Percentiles rank a stretch among this genome's conserved stretches.
These are phyloP conservation scores for Drosophila serrata DNA, from an alignment of 1,140 invertebrate genomes.

Conservation along the genomic window DNA sequence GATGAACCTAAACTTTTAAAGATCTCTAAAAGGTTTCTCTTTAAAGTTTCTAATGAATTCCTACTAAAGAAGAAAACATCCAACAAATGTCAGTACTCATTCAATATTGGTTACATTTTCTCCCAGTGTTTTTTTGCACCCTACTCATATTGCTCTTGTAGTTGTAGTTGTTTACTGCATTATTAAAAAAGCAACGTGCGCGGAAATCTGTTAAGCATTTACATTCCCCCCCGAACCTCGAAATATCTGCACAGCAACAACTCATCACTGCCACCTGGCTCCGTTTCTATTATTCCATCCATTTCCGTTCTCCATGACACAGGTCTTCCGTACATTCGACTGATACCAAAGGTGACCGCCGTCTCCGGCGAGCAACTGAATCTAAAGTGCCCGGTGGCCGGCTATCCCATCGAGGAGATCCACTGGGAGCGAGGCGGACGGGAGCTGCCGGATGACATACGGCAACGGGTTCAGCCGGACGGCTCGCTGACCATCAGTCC, in stretches of 20 bases:
- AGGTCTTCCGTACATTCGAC: constrained; percentile 94
- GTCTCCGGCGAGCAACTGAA: constrained; percentile 92
- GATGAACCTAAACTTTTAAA: too few species aligned
- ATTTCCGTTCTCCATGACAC: constrained; percentile 16
- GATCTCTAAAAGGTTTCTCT: too few species aligned
- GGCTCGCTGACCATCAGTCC: constrained; percentile 91
- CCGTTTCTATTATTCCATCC: neutral
- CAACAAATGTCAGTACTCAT: too few species aligned
- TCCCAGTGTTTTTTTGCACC: constrained; percentile 1
- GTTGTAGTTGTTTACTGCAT: constrained; percentile 64
- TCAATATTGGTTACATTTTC: neutral
- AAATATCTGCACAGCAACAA: neutral
- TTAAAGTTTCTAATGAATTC: too few species aligned
- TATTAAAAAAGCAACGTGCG: constrained; percentile 79
- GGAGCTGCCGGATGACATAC: constrained; percentile 92
- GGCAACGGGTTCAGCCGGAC: constrained; percentile 91
- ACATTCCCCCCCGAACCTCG: constrained; percentile 20
- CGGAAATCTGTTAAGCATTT: constrained; percentile 71
- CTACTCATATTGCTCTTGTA: constrained; percentile 12
- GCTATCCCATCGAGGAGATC: constrained; percentile 93
- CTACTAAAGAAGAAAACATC: too few species aligned
- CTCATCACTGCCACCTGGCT: constrained; percentile 17
- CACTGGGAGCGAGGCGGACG: constrained; percentile 92
- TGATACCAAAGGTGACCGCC: constrained; percentile 93
- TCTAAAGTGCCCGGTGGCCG: constrained; percentile 93